Percentiles rank a stretch among this genome's conserved stretches.
Conservation (phyloP, 2,888 invertebrate genomes). For the Caenorhabditis sp. region DNA sequence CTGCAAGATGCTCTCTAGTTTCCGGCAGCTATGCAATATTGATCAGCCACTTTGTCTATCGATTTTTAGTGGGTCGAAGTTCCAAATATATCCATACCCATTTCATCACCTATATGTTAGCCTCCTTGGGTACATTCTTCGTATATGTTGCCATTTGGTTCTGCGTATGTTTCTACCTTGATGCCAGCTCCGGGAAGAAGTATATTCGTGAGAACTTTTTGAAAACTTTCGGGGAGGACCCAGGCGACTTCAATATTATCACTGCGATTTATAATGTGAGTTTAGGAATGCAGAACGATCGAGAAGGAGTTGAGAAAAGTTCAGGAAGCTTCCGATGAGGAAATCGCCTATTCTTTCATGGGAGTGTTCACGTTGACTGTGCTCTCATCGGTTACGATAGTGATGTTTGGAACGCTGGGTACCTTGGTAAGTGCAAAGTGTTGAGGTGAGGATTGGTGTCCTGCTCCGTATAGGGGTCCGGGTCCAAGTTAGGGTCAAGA, state of each 20-base stretch:
- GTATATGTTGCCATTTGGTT: background rate
- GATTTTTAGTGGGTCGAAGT: background rate
- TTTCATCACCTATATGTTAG: background rate
- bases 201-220: background rate
- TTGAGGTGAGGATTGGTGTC: no score
- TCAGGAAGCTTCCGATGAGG: background rate
- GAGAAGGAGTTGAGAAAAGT: background rate
- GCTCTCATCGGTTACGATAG: background rate
- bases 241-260: background rate
- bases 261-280: background rate
- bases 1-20: slow-evolving; percentile 2
- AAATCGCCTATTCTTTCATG: background rate
- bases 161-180: background rate
- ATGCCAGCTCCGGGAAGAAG: background rate
- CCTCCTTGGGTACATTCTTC: background rate
- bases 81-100: background rate
- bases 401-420: background rate
- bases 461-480: no score
- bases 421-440: background rate
- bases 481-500: no score
- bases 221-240: background rate
- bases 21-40: slow-evolving; percentile 3
- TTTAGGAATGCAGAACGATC: no score
- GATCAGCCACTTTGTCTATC: slow-evolving; percentile 1
- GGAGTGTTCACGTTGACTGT: background rate